Evolutionary conservation across 2,797 vertebrate species (phyloP), one percentile per base, ranked within the genome.

Genomic region (Tarsius wallacei): DNA sequence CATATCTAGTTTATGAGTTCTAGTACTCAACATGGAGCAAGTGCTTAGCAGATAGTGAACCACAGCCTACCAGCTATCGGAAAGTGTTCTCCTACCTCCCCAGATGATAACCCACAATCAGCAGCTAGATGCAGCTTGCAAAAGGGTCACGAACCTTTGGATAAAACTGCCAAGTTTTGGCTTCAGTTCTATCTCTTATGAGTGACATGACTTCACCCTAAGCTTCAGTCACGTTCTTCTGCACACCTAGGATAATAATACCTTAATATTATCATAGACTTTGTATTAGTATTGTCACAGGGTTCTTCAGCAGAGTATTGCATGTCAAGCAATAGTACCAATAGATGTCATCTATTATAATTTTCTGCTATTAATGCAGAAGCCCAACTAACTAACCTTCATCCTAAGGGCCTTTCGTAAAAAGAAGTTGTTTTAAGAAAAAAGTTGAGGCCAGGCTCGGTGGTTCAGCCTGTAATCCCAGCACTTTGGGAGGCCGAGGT

Each of bases 301-400:
- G 19, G 6, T 17, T 90, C 14, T 47, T 80, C 13, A 61, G 1
- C n/a, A 89, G 63, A 70, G 1, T 3, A 28, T 31, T 85, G 22
- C 5, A 81, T 31, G 1, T 55, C 77, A 73, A 90, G 7, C 47
- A 9, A 22, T 80, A 88, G 28, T 10, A 80, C 76, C 55, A 82
- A 92, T 88, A 95, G 87, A 76, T 47, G 16, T 80, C 66, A 73
- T 26, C n/a, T n/a, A 59, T 84, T 90, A 63, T 90, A 68, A 80
- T 64, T 86, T 95, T 83, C 55, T 89, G 22, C 85, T 77, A 63
- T 71, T 82, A 64, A 31, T 70, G 36, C 81, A 81, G 36, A 90
- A 87, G 36, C 11, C 57, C 33, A 80, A 84, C 24, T 63, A 96
- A 61, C 24, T 63, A 61, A 36, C 68, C 31, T 14, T 71, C 88